These are phyloP conservation scores for Xiphorhynchus elegans DNA, from an alignment of 2,113 vertebrate species.

Conservation along the genomic window DNA sequence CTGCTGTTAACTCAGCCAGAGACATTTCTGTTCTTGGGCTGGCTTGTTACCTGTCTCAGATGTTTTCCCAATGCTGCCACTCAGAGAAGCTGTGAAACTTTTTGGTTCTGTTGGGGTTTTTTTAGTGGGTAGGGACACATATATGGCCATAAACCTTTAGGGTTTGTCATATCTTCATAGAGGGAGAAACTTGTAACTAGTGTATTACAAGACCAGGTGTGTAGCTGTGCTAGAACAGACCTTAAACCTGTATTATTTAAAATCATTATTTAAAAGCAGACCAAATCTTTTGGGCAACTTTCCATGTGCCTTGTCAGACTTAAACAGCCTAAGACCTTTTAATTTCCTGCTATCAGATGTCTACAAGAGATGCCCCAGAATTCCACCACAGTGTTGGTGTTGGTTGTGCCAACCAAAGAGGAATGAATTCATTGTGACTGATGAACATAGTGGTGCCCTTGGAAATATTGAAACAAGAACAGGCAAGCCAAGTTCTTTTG, in stretches of 20 bases:
- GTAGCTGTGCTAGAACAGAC: not conserved
- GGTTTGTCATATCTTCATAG: not conserved
- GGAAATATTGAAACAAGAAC: not conserved
- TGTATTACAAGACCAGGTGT: not conserved
- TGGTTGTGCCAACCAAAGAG: not conserved
- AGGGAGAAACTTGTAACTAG: not conserved
- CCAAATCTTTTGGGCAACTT: not conserved
- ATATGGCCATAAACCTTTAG: not conserved
- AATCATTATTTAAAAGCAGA: not conserved
- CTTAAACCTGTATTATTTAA: not conserved
- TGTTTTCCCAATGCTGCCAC: not conserved
- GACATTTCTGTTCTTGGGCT: not conserved
- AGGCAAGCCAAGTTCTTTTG: conserved; percentile 1
- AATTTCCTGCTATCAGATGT: not conserved
- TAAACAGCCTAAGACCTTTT: not conserved
- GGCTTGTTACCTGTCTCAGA: not conserved
- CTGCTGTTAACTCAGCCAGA: not conserved
- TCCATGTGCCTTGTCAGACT: not conserved
- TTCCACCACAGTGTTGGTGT: not conserved
- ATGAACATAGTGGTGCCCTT: not conserved
- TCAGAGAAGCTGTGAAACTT: not conserved
- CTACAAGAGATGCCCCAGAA: not conserved
- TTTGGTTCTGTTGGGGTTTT: too few species aligned
- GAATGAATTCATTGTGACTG: not conserved
- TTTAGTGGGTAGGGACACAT: not conserved